A percentile compares a stretch with the other conserved stretches of the same genome.
Conservation (phyloP, 1,140 invertebrate species). For the Lepidurus arcticus region DNA sequence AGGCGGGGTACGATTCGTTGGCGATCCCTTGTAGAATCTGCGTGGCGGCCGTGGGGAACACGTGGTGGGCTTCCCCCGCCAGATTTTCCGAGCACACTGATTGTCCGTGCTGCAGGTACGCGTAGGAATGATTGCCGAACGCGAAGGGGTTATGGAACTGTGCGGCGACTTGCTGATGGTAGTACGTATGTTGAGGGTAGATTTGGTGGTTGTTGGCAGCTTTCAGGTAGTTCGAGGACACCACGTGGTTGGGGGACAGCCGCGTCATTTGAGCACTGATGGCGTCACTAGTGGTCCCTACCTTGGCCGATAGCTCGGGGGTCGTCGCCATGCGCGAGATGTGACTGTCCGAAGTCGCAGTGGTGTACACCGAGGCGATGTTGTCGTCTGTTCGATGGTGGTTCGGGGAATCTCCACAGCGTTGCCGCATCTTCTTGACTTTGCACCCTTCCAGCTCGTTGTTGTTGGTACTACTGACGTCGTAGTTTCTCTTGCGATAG, state of each 20-base stretch:
- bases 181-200: not conserved
- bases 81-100: not conserved
- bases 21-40: not conserved
- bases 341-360: not conserved
- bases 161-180: not conserved
- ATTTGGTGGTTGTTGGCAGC: not conserved
- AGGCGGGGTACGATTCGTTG: not conserved
- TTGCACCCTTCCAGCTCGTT: slow-evolving; percentile 1
- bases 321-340: not conserved
- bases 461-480: not conserved
- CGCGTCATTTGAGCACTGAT: not conserved
- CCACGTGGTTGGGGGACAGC: not conserved
- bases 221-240: not conserved
- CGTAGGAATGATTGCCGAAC: not conserved
- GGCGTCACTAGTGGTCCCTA: not conserved
- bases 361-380: not conserved
- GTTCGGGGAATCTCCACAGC: not conserved
- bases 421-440: not conserved
- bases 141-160: slow-evolving; percentile 1
- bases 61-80: not conserved
- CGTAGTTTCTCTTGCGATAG: not conserved
- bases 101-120: not conserved
- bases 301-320: not conserved
- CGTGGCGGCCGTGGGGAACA: not conserved
- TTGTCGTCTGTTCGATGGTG: not conserved